A percentile compares a stretch with the other conserved stretches of the same genome.
Evolutionary conservation across 1,140 invertebrate genomes (phyloP).

Genomic region (Drosophila dunni): DNA sequence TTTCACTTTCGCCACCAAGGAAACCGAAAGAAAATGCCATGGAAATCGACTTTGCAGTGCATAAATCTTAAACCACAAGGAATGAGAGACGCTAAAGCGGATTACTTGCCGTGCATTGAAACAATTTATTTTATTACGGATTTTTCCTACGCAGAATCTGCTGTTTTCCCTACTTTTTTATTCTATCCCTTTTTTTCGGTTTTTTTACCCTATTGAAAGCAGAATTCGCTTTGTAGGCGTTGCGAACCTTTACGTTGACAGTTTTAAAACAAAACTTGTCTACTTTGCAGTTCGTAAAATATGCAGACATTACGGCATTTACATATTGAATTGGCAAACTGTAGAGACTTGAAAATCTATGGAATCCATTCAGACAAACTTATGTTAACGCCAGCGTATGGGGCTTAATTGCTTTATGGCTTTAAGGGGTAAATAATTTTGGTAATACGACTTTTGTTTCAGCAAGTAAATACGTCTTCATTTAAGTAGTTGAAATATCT

Average conservation of each 20-base stretch:
- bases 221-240: conserved; percentile 51
- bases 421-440: conserved; percentile 1
- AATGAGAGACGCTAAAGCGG: conserved; percentile 69
- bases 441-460: conserved; percentile 3
- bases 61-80: conserved; percentile 79
- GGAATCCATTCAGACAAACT: conserved; percentile 33
- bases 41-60: conserved; percentile 74
- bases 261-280: conserved; percentile 81
- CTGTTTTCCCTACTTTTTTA: not conserved
- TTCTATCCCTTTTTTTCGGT: conserved; percentile 29
- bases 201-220: not conserved
- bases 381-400: conserved; percentile 59
- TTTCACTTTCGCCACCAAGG: conserved; percentile 62
- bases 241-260: conserved; percentile 55
- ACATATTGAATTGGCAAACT: conserved; percentile 47
- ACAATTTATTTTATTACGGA: conserved; percentile 78
- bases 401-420: conserved; percentile 65
- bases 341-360: conserved; percentile 9
- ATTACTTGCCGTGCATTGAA: conserved; percentile 77
- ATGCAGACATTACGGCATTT: conserved; percentile 51
- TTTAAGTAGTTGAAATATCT: not conserved
- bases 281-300: conserved; percentile 77
- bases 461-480: not conserved
- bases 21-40: conserved; percentile 40
- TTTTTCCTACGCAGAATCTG: conserved; percentile 30